Evolutionary conservation across 2,888 invertebrate species (phyloP).

Genomic region (Chrysina gloriosa): DNA sequence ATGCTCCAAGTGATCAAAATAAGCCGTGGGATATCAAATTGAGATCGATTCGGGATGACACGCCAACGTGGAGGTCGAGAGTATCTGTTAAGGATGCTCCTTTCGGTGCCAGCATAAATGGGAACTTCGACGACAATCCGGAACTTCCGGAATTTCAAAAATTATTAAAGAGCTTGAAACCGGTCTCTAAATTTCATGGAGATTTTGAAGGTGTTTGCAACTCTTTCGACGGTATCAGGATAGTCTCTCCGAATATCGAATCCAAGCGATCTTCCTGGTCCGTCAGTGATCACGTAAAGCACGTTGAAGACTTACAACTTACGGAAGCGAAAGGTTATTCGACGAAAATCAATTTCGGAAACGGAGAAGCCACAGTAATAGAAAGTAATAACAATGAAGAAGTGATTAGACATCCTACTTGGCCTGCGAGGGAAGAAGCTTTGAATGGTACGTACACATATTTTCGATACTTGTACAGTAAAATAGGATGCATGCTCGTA

Average conservation of each 20-base stretch:
- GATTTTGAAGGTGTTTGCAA: slow-evolving; percentile 40
- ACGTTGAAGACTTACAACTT: slow-evolving; percentile 63
- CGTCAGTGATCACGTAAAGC: slow-evolving; percentile 67
- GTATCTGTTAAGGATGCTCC: slow-evolving; percentile 62
- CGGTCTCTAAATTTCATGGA: slow-evolving; percentile 52
- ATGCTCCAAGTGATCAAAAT: slow-evolving; percentile 52
- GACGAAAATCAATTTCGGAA: slow-evolving; percentile 70
- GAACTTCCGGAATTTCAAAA: slow-evolving; percentile 60
- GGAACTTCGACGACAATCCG: slow-evolving; percentile 15
- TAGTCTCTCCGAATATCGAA: slow-evolving; percentile 46
- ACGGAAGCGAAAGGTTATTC: slow-evolving; percentile 67
- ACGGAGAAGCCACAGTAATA: slow-evolving; percentile 64
- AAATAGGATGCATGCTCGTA: no score
- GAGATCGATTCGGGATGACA: slow-evolving; percentile 61
- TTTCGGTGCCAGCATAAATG: slow-evolving; percentile 50
- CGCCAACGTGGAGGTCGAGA: slow-evolving; percentile 65
- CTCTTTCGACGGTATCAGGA: slow-evolving; percentile 45
- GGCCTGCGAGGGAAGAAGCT: slow-evolving; percentile 59
- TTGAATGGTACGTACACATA: slow-evolving; percentile 55
- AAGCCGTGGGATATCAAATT: slow-evolving; percentile 68
- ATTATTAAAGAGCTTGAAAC: slow-evolving; percentile 58
- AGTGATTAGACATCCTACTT: slow-evolving; percentile 52
- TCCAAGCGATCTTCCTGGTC: slow-evolving; percentile 59
- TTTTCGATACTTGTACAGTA: no score
- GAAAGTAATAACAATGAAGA: slow-evolving; percentile 54